Conservation (phyloP, 2,888 invertebrate genomes). For the Gymnocheta viridis region DNA sequence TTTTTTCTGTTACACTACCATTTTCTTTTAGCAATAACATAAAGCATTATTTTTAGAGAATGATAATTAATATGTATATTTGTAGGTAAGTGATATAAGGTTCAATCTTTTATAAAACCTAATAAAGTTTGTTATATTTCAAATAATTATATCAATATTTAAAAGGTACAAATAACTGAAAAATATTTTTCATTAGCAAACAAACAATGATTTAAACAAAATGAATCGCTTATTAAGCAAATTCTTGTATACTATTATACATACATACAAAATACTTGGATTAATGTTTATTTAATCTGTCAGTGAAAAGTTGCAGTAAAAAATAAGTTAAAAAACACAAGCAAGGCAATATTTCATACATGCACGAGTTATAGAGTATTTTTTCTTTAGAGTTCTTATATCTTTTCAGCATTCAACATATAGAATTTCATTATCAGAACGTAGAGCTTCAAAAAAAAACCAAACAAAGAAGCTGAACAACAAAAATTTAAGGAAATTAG, state of each 20-base stretch:
- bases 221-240: conserved; percentile 13
- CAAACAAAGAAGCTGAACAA: too few relatives aligned
- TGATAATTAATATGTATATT: conserved; percentile 10
- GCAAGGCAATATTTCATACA: too few relatives aligned
- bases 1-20: conserved; percentile 4
- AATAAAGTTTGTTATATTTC: not conserved
- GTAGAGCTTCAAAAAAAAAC: too few relatives aligned
- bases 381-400: too few relatives aligned
- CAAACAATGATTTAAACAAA: conserved; percentile 10
- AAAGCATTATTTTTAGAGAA: conserved; percentile 39
- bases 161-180: conserved; percentile 12
- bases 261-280: too few relatives aligned
- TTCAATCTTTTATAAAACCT: not conserved
- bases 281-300: not conserved
- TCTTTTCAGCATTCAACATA: too few relatives aligned
- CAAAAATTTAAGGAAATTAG: not conserved
- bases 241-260: too few relatives aligned
- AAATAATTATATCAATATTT: conserved; percentile 2
- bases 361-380: too few relatives aligned
- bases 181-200: not conserved
- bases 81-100: not conserved
- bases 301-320: too few relatives aligned
- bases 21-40: conserved; percentile 46
- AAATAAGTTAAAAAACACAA: too few relatives aligned
- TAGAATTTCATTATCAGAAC: too few relatives aligned